A percentile compares a stretch with the other conserved stretches of the same genome.
These are phyloP conservation scores for Neosilurus hyrtlii DNA, from an alignment of 2,797 vertebrate genomes.

Conservation along the genomic window DNA sequence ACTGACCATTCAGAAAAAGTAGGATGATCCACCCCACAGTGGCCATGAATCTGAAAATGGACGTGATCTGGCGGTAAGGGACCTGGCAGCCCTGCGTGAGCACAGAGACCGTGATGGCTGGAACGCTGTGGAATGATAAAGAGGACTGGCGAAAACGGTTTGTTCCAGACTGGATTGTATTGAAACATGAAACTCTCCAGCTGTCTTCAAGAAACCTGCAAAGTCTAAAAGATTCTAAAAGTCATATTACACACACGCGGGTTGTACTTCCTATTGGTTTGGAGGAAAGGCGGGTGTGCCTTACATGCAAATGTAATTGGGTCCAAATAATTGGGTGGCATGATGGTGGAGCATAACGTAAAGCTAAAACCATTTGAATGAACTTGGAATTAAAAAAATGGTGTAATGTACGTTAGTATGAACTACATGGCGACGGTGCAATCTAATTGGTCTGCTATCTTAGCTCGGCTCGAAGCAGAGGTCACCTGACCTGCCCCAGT, in stretches of 20 bases:
- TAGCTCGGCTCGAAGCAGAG: too few species aligned
- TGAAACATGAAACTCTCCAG: conserved; percentile 78
- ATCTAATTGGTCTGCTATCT: too few species aligned
- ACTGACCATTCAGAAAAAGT: conserved; percentile 76
- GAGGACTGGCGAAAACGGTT: conserved; percentile 73
- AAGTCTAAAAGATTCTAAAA: conserved; percentile 72
- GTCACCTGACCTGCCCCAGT: too few species aligned
- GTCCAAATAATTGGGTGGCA: not conserved
- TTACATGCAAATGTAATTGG: not conserved
- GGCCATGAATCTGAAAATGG: conserved; percentile 71
- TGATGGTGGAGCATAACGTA: not conserved
- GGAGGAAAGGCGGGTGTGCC: conserved; percentile 69
- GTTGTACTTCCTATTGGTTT: conserved; percentile 75
- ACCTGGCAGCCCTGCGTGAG: conserved; percentile 73
- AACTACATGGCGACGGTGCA: not conserved
- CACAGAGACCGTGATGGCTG: conserved; percentile 75
- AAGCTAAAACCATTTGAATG: not conserved
- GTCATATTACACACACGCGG: conserved; percentile 76
- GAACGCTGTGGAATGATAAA: conserved; percentile 66
- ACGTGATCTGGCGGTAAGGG: conserved; percentile 59
- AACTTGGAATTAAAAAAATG: not conserved
- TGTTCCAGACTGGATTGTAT: conserved; percentile 74
- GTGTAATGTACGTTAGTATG: not conserved
- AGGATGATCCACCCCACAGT: conserved; percentile 75
- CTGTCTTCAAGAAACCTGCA: conserved; percentile 76